These are phyloP conservation scores for Tenebrosternarchus preto DNA, from an alignment of 2,113 vertebrate genomes.

Conservation along the genomic window DNA sequence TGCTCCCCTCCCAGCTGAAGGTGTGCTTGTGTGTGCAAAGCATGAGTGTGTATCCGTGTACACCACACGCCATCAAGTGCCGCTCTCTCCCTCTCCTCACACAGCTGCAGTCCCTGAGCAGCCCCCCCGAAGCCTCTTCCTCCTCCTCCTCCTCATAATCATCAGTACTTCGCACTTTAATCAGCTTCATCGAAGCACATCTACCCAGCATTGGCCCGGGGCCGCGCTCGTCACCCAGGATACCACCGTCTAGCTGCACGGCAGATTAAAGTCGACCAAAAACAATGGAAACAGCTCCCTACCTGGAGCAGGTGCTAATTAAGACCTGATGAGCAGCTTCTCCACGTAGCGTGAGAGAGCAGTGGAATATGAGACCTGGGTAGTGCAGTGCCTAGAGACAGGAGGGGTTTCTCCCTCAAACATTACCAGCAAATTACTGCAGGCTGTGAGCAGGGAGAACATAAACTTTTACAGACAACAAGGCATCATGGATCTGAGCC, in stretches of 20 bases:
- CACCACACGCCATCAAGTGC: too few species aligned
- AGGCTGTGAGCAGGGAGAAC: neutral
- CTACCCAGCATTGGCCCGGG: neutral
- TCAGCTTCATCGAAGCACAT: conserved; percentile 48
- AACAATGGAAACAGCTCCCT: conserved; percentile 35
- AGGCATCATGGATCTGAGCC: neutral
- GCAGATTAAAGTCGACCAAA: conserved; percentile 38
- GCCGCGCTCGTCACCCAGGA: conserved; percentile 9
- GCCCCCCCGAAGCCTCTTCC: neutral
- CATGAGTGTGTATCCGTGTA: too few species aligned
- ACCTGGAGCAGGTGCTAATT: conserved; percentile 48
- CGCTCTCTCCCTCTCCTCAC: too few species aligned
- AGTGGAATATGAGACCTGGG: neutral
- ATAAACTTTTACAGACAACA: neutral
- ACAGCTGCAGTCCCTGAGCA: neutral
- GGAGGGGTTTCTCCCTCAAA: neutral
- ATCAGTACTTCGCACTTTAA: conserved; percentile 29
- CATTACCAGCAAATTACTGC: neutral
- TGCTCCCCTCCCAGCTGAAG: neutral
- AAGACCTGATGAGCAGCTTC: conserved; percentile 31
- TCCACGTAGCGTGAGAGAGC: conserved; percentile 25
- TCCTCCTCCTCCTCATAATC: conserved; percentile 16
- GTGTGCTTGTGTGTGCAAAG: neutral
- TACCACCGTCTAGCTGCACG: neutral
- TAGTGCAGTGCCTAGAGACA: neutral